Evolutionary conservation across 2,888 invertebrate genomes (phyloP).

Genomic region (Cephus sareptanus): DNA sequence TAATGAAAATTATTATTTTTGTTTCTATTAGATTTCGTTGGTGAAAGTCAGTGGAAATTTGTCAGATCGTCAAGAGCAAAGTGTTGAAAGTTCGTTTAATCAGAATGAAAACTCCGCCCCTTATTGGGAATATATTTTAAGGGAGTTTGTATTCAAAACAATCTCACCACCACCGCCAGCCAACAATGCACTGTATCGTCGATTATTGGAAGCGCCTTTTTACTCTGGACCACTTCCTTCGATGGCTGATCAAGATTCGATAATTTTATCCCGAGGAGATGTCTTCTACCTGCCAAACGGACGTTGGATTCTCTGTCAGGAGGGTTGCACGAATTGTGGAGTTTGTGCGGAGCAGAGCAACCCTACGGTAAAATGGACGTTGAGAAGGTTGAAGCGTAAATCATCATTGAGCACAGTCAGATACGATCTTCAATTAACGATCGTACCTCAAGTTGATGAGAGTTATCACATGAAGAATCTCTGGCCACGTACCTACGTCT

Average conservation of each 20-base stretch:
- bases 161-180: conserved; percentile 38
- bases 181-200: conserved; percentile 41
- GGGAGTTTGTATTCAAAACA: conserved; percentile 52
- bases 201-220: conserved; percentile 46
- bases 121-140: conserved; percentile 49
- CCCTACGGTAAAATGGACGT: conserved; percentile 41
- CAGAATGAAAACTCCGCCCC: too few relatives aligned
- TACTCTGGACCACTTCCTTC: conserved; percentile 38
- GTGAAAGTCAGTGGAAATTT: too few relatives aligned
- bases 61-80: too few relatives aligned
- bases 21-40: too few relatives aligned
- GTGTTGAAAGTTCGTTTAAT: too few relatives aligned
- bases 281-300: conserved; percentile 39
- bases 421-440: conserved; percentile 49
- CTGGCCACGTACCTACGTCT: conserved; percentile 38
- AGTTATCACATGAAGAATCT: conserved; percentile 33
- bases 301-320: conserved; percentile 50
- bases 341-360: conserved; percentile 34
- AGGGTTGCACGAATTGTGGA: conserved; percentile 44
- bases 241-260: conserved; percentile 4
- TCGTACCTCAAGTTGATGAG: conserved; percentile 42
- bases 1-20: too few relatives aligned
- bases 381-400: conserved; percentile 35
- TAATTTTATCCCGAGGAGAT: conserved; percentile 45
- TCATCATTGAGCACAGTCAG: conserved; percentile 18